Percentiles rank a stretch among this genome's conserved stretches.
Conservation (phyloP, 2,888 invertebrate species). For the Halictus quadricinctus region DNA sequence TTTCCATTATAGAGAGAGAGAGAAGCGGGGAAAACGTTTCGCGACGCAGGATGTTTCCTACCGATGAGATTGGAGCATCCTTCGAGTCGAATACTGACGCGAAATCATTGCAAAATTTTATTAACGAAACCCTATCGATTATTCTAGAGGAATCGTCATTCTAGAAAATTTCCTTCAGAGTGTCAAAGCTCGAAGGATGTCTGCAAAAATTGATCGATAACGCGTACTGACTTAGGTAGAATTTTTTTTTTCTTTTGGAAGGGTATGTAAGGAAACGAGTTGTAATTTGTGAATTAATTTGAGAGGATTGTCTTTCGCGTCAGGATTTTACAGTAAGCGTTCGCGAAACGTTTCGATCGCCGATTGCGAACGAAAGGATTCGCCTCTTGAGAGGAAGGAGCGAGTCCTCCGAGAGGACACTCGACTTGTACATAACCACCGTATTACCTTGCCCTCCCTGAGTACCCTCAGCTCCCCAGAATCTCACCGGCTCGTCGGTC, state of each 20-base stretch:
- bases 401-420: conserved; percentile 41
- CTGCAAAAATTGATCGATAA: background rate
- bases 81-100: conserved; percentile 22
- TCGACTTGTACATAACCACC: conserved; percentile 67
- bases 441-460: conserved; percentile 51
- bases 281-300: background rate
- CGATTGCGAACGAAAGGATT: conserved; percentile 25
- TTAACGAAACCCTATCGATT: background rate
- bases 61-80: background rate
- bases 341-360: conserved; percentile 47
- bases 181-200: background rate
- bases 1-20: conserved; percentile 4
- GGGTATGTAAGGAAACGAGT: background rate
- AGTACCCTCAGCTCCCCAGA: background rate
- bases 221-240: background rate
- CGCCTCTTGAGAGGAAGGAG: conserved; percentile 17
- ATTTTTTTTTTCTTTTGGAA: background rate
- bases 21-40: conserved; percentile 34
- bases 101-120: background rate
- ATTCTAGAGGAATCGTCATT: background rate
- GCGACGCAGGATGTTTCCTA: conserved; percentile 24
- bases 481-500: conserved; percentile 21
- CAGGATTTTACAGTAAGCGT: conserved; percentile 1
- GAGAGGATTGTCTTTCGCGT: background rate
- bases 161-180: background rate